These are phyloP conservation scores for Oreohelix idahoensis DNA, from an alignment of 1,140 invertebrate genomes.

Conservation along the genomic window DNA sequence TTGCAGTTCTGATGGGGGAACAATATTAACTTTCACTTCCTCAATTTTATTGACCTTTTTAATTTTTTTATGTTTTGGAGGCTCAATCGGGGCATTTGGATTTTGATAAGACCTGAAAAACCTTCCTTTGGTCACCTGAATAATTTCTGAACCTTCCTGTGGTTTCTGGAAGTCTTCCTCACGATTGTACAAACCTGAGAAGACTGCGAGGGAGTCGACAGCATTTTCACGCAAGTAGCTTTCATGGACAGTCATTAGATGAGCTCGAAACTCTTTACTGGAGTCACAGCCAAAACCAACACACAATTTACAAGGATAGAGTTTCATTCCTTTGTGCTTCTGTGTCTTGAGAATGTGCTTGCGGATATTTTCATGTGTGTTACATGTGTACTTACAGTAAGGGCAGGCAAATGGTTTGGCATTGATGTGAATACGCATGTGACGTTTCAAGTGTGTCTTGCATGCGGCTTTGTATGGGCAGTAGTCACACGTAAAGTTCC, in stretches of 20 bases:
- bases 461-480: constrained; percentile 75
- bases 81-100: constrained; percentile 17
- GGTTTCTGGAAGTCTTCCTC: constrained; percentile 60
- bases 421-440: constrained; percentile 88
- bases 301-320: constrained; percentile 85
- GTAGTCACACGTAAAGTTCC: constrained; percentile 85
- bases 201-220: constrained; percentile 59
- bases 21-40: constrained; percentile 28
- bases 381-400: constrained; percentile 85
- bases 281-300: constrained; percentile 77
- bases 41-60: constrained; percentile 25
- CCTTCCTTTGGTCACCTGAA: constrained; percentile 62
- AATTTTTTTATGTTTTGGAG: constrained; percentile 27
- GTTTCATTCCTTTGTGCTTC: constrained; percentile 82
- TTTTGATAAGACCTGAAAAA: constrained; percentile 44
- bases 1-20: constrained; percentile 27
- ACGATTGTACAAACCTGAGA: constrained; percentile 64
- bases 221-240: constrained; percentile 60
- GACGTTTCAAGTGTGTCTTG: constrained; percentile 70
- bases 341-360: constrained; percentile 88
- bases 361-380: constrained; percentile 87
- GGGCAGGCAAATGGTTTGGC: constrained; percentile 85
- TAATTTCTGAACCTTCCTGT: constrained; percentile 62
- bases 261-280: constrained; percentile 80
- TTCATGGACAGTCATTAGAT: constrained; percentile 78